phyloP scores from a whole-genome alignment of 2,113 vertebrate genomes.

The Zosterops borbonicus region DNA sequence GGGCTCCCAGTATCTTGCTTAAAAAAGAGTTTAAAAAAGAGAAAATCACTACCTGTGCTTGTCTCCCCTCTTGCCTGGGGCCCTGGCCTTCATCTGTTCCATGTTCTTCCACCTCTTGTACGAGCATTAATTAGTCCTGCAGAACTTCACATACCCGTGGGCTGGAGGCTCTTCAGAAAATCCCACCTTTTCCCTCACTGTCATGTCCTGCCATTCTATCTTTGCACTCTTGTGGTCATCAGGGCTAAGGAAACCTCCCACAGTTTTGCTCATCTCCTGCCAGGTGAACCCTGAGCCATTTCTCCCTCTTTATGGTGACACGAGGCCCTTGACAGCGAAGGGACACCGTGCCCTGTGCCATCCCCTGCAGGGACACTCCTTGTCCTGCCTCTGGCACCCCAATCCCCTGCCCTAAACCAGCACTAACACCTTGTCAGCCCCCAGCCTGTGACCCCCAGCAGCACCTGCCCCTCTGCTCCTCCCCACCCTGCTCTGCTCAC shows the following conservation, averaged over 20 bases:
- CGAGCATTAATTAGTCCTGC: neutral
- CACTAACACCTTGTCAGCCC: neutral
- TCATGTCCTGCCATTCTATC: neutral
- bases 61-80: neutral
- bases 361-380: neutral
- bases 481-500: neutral
- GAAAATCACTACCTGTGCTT: neutral
- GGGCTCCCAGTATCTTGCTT: neutral
- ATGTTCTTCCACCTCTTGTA: neutral
- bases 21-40: neutral
- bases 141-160: neutral
- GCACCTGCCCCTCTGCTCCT: neutral
- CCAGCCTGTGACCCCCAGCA: neutral
- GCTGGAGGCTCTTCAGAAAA: neutral
- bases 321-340: neutral
- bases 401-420: neutral
- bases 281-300: neutral
- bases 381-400: neutral
- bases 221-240: neutral
- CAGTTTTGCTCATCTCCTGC: neutral
- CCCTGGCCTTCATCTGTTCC: neutral
- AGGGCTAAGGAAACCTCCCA: neutral
- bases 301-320: neutral
- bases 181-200: neutral
- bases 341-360: fast-evolving